phyloP scores from a whole-genome alignment of 2,888 invertebrate species.

The Myopa tessellatipennis region DNA sequence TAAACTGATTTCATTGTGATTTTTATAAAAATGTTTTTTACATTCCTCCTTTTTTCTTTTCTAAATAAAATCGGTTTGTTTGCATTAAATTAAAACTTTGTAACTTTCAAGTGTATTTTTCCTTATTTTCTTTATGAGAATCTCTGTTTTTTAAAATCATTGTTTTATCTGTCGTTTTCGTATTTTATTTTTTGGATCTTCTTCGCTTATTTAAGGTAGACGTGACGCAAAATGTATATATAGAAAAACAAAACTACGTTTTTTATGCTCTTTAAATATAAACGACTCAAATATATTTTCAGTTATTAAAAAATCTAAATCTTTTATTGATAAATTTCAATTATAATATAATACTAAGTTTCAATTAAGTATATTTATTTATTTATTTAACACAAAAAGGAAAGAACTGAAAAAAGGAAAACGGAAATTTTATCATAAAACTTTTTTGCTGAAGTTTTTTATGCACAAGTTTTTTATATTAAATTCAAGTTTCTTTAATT shows the following conservation, averaged over 20 bases:
- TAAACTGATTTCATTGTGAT: background rate
- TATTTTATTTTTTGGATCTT: background rate
- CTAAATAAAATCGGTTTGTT: background rate
- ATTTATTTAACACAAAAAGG: background rate
- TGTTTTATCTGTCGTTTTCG: background rate
- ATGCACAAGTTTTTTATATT: background rate
- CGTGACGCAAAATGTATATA: too few relatives aligned
- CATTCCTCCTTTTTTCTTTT: background rate
- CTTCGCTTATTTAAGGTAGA: background rate
- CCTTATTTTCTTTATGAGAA: too few relatives aligned
- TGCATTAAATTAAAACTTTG: too few relatives aligned
- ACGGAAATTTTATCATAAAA: background rate
- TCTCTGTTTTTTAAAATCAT: too few relatives aligned
- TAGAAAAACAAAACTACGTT: too few relatives aligned
- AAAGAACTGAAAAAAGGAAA: background rate
- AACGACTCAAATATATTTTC: slow-evolving; percentile 25
- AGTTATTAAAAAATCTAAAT: slow-evolving; percentile 32
- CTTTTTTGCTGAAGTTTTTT: background rate
- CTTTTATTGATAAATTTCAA: background rate
- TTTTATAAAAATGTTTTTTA: background rate
- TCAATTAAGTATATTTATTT: background rate
- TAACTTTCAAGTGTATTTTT: too few relatives aligned
- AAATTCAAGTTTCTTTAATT: background rate
- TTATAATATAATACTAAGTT: background rate
- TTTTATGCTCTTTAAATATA: background rate